phyloP scores from a whole-genome alignment of 1,140 invertebrate species.

The Ptiloglossa arizonensis region DNA sequence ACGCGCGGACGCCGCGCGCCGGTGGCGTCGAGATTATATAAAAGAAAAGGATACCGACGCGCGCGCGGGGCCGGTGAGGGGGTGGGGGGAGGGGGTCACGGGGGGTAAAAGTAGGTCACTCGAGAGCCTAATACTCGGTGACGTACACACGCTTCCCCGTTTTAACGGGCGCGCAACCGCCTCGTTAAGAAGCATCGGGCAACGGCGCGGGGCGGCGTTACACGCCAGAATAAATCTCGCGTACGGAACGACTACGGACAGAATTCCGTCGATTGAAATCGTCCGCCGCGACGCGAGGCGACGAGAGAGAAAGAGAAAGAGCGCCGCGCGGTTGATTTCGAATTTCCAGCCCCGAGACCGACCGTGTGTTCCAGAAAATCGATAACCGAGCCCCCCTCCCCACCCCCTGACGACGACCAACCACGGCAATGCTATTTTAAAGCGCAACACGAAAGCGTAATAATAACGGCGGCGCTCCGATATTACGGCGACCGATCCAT shows the following conservation, averaged over 20 bases:
- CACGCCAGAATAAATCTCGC: background rate
- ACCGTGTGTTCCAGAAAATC: conserved; percentile 45
- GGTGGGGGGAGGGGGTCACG: no score
- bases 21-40: conserved; percentile 33
- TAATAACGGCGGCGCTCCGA: conserved; percentile 34
- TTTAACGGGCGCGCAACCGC: background rate
- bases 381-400: conserved; percentile 18
- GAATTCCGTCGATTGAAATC: background rate
- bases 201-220: background rate
- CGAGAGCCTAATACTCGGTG: conserved; percentile 19
- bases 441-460: conserved; percentile 48
- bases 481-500: background rate
- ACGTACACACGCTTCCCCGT: conserved; percentile 28
- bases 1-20: background rate
- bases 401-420: background rate
- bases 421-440: conserved; percentile 41
- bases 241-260: background rate
- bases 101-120: conserved; percentile 28
- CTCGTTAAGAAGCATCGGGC: conserved; percentile 19
- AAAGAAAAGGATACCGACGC: conserved; percentile 43
- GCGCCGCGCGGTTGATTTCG: conserved; percentile 18
- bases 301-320: no score
- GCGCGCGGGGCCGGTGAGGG: no score
- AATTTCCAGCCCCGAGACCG: conserved; percentile 30
- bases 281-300: background rate